A percentile compares a stretch with the other conserved stretches of the same genome.
phyloP scores from a whole-genome alignment of 2,888 invertebrate species.

The Labia minor region DNA sequence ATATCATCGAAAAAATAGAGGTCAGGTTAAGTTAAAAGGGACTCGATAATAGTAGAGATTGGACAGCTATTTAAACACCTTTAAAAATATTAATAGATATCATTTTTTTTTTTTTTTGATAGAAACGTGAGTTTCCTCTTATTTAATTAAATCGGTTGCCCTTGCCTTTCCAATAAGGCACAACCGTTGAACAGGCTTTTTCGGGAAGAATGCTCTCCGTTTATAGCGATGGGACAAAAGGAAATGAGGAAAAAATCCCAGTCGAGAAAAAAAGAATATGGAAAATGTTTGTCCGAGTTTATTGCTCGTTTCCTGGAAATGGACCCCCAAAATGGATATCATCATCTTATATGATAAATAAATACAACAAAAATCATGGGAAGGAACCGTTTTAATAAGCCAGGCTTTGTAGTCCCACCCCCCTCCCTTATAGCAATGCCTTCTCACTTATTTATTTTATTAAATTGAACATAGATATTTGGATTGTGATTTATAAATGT shows the following conservation, averaged over 20 bases:
- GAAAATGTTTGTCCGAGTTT: not conserved
- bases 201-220: not conserved
- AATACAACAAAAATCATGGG: not conserved
- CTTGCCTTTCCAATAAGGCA: no score
- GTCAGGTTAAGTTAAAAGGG: not conserved
- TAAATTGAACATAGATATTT: no score
- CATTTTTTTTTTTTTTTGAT: no score
- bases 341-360: not conserved
- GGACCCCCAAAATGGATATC: not conserved
- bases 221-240: not conserved
- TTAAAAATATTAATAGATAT: no score
- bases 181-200: no score
- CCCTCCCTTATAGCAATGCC: not conserved
- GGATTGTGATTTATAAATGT: no score
- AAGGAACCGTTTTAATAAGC: not conserved
- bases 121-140: no score
- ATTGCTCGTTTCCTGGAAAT: constrained; percentile 3
- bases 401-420: not conserved
- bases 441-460: no score
- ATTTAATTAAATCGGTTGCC: no score
- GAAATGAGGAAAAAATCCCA: not conserved
- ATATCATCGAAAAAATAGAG: not conserved
- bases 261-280: not conserved
- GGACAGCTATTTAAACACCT: no score
- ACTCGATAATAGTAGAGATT: no score